Conservation (phyloP, 2,113 vertebrate genomes). For the Myotis lucifugus region DNA sequence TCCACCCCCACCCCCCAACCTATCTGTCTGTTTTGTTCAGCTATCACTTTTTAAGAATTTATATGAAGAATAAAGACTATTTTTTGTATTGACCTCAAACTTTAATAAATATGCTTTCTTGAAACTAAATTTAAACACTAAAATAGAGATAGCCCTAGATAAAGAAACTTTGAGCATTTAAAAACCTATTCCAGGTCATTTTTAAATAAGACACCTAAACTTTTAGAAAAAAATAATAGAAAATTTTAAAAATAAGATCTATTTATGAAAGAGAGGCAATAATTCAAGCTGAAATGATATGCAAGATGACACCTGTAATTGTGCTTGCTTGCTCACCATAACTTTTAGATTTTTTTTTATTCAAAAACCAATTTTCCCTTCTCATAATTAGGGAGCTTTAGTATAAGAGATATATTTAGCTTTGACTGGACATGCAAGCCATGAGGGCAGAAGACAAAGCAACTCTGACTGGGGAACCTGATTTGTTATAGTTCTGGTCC, state of each 20-base stretch:
- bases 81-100: not conserved
- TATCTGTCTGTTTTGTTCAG: not conserved
- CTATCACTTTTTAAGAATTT: not conserved
- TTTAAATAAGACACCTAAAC: not conserved
- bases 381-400: not conserved
- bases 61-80: not conserved
- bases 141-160: not conserved
- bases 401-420: not conserved
- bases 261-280: not conserved
- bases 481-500: not conserved
- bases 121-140: not conserved
- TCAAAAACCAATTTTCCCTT: not conserved
- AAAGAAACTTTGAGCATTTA: not conserved
- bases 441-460: not conserved
- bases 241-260: not conserved
- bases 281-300: not conserved
- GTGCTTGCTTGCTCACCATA: not conserved
- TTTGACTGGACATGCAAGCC: not conserved
- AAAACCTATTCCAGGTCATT: not conserved
- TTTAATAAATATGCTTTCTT: not conserved
- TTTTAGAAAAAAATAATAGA: not conserved
- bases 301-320: not conserved
- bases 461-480: not conserved
- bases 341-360: not conserved
- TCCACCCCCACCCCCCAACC: accelerated